These are phyloP conservation scores for Neolamprologus brichardi DNA, from an alignment of 2,113 vertebrate genomes.

Conservation along the genomic window DNA sequence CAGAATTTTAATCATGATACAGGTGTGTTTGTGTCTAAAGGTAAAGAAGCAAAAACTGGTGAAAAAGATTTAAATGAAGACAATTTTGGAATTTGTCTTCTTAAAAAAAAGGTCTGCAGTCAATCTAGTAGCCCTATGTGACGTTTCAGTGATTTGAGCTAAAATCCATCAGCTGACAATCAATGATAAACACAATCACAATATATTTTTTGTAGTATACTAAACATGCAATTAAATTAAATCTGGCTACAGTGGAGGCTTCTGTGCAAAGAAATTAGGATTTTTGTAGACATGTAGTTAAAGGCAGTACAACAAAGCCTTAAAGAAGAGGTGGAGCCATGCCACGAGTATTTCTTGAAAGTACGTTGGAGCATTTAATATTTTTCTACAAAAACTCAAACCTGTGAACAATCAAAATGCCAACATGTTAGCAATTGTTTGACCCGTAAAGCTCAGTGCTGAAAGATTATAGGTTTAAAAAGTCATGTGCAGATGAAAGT, in stretches of 20 bases:
- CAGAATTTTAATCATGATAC: background rate
- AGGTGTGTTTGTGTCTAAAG: background rate
- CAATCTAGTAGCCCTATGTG: background rate
- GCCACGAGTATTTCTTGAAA: fast-evolving
- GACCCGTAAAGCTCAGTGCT: background rate
- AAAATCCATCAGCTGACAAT: background rate
- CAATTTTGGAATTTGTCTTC: background rate
- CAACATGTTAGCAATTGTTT: background rate
- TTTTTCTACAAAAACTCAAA: background rate
- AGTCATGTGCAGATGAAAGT: background rate
- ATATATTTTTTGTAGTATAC: background rate
- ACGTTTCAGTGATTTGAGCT: fast-evolving
- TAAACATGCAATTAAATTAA: background rate
- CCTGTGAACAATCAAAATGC: background rate
- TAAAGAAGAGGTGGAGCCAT: background rate
- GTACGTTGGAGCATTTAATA: background rate
- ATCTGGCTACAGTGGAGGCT: background rate
- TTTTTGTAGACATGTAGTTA: background rate
- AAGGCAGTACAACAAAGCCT: background rate
- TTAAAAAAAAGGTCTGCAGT: background rate
- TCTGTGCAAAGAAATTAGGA: background rate
- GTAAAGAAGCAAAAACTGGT: background rate
- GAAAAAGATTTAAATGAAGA: background rate
- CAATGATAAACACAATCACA: background rate
- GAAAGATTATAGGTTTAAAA: background rate